A percentile compares a stretch with the other conserved stretches of the same genome.
These are phyloP conservation scores for Melanocharis versteri DNA, from an alignment of 2,113 vertebrate species.

Conservation along the genomic window DNA sequence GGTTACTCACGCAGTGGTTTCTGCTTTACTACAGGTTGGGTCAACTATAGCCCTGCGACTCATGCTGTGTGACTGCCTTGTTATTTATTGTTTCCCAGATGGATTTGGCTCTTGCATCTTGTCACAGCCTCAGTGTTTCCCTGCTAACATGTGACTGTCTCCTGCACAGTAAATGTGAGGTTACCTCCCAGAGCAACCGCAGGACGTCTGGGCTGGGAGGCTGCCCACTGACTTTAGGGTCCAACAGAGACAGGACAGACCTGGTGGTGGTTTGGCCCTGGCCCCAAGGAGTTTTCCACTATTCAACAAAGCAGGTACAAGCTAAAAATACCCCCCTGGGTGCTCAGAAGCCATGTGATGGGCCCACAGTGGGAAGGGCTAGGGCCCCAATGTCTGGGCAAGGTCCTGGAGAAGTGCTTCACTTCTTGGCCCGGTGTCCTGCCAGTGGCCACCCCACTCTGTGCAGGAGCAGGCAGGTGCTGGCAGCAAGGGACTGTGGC, in stretches of 20 bases:
- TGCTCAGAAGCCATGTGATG: neutral
- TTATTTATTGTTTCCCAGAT: neutral
- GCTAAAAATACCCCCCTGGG: neutral
- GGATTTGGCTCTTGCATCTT: neutral
- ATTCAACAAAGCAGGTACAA: neutral
- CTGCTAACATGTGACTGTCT: neutral
- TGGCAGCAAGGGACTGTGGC: neutral
- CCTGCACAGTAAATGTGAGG: neutral
- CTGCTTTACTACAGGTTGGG: neutral
- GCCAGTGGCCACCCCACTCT: neutral
- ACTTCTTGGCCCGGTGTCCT: rapidly evolving
- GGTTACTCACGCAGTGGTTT: neutral
- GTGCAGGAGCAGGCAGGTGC: neutral
- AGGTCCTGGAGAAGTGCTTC: neutral
- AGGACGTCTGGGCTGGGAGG: rapidly evolving
- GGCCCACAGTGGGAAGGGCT: neutral
- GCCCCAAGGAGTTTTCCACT: neutral
- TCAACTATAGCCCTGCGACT: neutral
- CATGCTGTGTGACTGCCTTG: neutral
- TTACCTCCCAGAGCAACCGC: rapidly evolving
- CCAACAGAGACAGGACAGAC: neutral
- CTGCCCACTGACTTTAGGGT: neutral
- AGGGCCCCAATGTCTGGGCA: rapidly evolving
- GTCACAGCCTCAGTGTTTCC: neutral
- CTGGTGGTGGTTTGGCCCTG: neutral